Evolutionary conservation across 2,113 vertebrate species (phyloP).

Genomic region (Orientallactaga bullata): DNA sequence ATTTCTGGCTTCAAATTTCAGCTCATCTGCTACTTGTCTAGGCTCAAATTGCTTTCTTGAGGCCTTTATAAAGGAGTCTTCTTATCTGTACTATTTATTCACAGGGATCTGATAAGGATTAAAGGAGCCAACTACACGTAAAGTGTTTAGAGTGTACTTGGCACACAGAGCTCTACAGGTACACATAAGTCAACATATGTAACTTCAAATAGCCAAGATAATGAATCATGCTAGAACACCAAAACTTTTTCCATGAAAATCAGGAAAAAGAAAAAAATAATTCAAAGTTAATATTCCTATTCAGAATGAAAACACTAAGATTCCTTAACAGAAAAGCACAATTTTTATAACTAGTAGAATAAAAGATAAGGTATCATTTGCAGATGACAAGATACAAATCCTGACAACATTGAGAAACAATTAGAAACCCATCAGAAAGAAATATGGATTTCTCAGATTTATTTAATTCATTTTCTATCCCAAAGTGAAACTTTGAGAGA

Average conservation of each 20-base stretch:
- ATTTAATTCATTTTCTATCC: background rate
- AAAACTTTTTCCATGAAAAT: conserved; percentile 18
- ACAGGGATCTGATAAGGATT: background rate
- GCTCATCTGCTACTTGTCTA: background rate
- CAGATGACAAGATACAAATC: background rate
- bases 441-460: background rate
- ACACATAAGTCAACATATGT: background rate
- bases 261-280: conserved; percentile 7
- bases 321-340: background rate
- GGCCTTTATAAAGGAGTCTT: background rate
- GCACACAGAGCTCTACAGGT: background rate
- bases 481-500: conserved; percentile 26
- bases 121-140: background rate
- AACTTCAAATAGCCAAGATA: background rate
- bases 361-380: background rate
- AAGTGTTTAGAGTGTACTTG: background rate
- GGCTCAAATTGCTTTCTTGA: background rate
- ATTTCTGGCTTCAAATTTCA: background rate
- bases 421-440: background rate
- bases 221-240: background rate
- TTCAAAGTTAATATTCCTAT: background rate
- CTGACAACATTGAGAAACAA: conserved; percentile 21
- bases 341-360: conserved; percentile 15
- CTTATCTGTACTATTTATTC: background rate
- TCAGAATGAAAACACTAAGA: too few species aligned